These are phyloP conservation scores for Periphyllus acericola DNA, from an alignment of 2,888 invertebrate species.

Conservation along the genomic window DNA sequence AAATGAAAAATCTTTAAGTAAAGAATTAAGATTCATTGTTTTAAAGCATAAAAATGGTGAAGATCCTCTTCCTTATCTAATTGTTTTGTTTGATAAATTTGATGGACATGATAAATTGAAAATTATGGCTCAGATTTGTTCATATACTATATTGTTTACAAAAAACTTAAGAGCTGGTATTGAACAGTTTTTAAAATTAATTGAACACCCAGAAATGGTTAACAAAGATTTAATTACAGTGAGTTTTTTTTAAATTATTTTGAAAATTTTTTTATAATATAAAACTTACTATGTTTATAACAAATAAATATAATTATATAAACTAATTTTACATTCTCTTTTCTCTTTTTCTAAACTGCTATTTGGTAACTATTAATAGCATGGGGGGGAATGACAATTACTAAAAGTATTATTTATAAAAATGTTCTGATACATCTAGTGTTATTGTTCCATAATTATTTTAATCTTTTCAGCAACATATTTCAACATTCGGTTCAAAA, in stretches of 20 bases:
- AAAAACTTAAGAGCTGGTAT: conserved; percentile 22
- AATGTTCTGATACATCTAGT: too few species aligned
- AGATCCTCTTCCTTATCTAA: conserved; percentile 14
- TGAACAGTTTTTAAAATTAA: conserved; percentile 27
- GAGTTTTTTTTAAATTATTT: neutral
- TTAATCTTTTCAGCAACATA: conserved; percentile 40
- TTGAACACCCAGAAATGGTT: conserved; percentile 15
- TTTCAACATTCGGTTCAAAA: conserved; percentile 42
- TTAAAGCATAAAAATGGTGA: conserved; percentile 26
- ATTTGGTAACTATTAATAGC: too few species aligned
- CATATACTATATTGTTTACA: conserved; percentile 36
- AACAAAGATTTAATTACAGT: conserved; percentile 28
- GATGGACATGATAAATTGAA: neutral
- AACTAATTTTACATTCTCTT: too few species aligned
- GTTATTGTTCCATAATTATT: too few species aligned
- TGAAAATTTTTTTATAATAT: neutral
- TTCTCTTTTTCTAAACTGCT: too few species aligned
- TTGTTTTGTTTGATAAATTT: neutral
- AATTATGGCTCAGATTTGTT: conserved; percentile 47
- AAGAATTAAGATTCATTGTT: neutral
- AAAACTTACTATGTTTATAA: neutral
- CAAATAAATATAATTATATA: neutral
- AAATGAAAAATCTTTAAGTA: neutral
- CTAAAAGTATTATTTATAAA: neutral
- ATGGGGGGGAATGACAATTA: neutral